A percentile compares a stretch with the other conserved stretches of the same genome.
Evolutionary conservation across 2,888 invertebrate genomes (phyloP).

Genomic region (Patella ulyssiponensis): DNA sequence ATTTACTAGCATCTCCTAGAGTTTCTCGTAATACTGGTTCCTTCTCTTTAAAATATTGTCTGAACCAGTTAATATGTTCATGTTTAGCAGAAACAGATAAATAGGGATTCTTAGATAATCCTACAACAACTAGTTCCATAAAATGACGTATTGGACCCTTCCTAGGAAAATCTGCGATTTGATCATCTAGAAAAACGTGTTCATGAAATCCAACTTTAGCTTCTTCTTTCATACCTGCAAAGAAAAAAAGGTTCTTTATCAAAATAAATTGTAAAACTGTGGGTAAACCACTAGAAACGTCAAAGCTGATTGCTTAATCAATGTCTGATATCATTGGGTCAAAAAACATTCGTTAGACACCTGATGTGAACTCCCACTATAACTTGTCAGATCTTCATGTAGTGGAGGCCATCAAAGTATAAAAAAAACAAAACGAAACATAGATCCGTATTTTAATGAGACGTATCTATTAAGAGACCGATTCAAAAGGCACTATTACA

Average conservation of each 20-base stretch:
- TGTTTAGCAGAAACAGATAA: slow-evolving; percentile 89
- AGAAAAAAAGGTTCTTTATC: not conserved
- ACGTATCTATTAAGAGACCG: too few species aligned
- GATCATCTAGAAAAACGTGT: slow-evolving; percentile 91
- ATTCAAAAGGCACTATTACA: not conserved
- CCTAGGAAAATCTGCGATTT: slow-evolving; percentile 87
- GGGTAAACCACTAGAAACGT: too few species aligned
- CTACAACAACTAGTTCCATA: slow-evolving; percentile 95
- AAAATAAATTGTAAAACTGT: too few species aligned
- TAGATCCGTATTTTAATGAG: too few species aligned
- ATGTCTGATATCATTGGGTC: too few species aligned
- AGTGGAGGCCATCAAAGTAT: too few species aligned
- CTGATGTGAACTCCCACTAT: too few species aligned
- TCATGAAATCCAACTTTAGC: slow-evolving; percentile 86
- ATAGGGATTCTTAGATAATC: slow-evolving; percentile 94
- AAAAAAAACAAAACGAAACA: too few species aligned
- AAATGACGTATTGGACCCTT: slow-evolving; percentile 94
- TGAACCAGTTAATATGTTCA: slow-evolving; percentile 92
- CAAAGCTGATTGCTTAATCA: too few species aligned
- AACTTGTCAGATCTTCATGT: too few species aligned
- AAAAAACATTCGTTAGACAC: too few species aligned
- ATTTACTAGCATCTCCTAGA: slow-evolving; percentile 38
- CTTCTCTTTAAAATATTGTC: slow-evolving; percentile 88
- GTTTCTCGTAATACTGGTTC: slow-evolving; percentile 73
- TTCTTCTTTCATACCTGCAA: slow-evolving; percentile 74